A percentile compares a stretch with the other conserved stretches of the same genome.
Evolutionary conservation across 2,113 vertebrate genomes (phyloP).

Genomic region (Tylochromis polylepis): DNA sequence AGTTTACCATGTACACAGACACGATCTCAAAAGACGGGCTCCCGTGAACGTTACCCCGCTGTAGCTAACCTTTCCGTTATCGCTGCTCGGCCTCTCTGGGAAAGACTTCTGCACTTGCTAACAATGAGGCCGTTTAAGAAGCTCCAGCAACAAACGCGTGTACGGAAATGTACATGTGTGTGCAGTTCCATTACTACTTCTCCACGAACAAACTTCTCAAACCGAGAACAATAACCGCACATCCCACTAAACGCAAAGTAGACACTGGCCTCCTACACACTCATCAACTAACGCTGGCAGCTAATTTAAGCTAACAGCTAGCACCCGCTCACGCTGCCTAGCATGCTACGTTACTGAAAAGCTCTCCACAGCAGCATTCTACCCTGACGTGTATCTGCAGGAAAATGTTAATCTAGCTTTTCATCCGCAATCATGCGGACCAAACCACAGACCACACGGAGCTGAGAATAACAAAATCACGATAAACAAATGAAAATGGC

Average conservation of each 20-base stretch:
- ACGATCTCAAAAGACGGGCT: background rate
- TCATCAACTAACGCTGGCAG: background rate
- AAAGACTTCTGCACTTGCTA: background rate
- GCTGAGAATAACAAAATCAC: constrained; percentile 12
- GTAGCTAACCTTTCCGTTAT: background rate
- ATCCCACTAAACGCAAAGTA: background rate
- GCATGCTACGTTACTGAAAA: background rate
- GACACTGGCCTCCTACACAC: constrained; percentile 12
- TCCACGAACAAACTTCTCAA: no score
- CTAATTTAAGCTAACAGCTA: constrained; percentile 29
- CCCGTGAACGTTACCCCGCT: background rate
- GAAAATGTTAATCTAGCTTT: background rate
- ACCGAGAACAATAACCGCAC: background rate
- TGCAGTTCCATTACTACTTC: background rate
- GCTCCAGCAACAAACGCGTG: background rate
- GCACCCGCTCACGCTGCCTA: constrained; percentile 39
- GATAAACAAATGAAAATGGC: constrained; percentile 78
- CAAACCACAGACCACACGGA: background rate
- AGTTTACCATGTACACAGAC: background rate
- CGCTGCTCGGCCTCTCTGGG: background rate
- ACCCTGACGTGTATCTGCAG: background rate
- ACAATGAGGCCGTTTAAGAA: background rate
- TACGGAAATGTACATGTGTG: background rate
- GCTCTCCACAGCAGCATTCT: background rate
- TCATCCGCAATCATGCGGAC: fast-evolving